A percentile compares a stretch with the other conserved stretches of the same genome.
Conservation (phyloP, 53 echinoderm and acorn worm species). For the Astropecten irregularis region DNA sequence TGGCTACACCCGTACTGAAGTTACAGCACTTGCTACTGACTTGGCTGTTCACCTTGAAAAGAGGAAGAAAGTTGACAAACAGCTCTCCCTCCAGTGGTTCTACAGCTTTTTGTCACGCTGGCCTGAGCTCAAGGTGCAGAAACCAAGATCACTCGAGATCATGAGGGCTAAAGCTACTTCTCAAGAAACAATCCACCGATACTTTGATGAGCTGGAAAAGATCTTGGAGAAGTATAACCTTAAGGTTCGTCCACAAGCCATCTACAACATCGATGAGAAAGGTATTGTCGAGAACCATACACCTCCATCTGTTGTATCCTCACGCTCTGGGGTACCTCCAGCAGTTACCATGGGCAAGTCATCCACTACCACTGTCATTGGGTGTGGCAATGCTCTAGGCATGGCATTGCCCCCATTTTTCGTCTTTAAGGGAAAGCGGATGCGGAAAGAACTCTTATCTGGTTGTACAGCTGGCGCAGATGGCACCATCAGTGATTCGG, state of each 20-base stretch:
- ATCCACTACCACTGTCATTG: constrained; percentile 27
- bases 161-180: constrained; percentile 44
- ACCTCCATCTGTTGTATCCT: constrained; percentile 16
- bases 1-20: constrained; percentile 18
- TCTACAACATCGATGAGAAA: constrained; percentile 47
- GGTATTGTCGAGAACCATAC: constrained; percentile 20
- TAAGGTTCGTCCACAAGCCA: not conserved
- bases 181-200: constrained; percentile 3
- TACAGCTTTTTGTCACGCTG: constrained; percentile 20
- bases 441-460: constrained; percentile 7
- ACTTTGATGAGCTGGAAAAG: constrained; percentile 33
- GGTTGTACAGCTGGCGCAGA: constrained; percentile 24
- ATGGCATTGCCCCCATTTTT: constrained; percentile 41
- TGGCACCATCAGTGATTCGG: constrained; percentile 12
- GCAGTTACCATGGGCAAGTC: constrained; percentile 27
- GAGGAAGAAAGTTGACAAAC: not conserved
- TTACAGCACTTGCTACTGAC: constrained; percentile 21
- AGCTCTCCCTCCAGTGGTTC: constrained; percentile 35
- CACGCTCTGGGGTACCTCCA: not conserved
- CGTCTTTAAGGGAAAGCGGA: constrained; percentile 29
- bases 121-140: constrained; percentile 45
- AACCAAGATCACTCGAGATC: constrained; percentile 8
- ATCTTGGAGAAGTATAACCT: constrained; percentile 2
- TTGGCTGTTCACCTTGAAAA: constrained; percentile 31
- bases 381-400: constrained; percentile 31